These are phyloP conservation scores for Coptotermes formosanus DNA, from an alignment of 1,140 invertebrate genomes.

Conservation along the genomic window DNA sequence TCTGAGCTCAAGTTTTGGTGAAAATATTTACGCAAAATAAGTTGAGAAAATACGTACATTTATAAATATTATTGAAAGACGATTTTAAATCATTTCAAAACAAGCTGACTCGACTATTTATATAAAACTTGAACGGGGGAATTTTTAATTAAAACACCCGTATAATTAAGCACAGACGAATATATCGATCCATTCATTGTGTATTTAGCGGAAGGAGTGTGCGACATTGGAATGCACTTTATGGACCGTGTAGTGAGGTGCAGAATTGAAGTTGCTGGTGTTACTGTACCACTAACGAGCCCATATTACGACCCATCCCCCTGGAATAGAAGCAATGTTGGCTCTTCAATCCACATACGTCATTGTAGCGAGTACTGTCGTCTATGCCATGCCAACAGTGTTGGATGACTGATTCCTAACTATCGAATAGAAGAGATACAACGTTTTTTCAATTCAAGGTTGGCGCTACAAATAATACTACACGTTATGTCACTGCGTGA, in stretches of 20 bases:
- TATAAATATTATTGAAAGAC: neutral
- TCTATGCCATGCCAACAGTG: too few species aligned
- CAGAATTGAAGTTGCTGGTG: neutral
- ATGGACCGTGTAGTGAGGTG: neutral
- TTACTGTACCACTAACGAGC: neutral
- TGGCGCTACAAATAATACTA: too few species aligned
- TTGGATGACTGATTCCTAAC: too few species aligned
- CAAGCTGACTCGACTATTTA: neutral
- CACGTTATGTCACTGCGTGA: too few species aligned
- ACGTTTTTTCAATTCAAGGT: too few species aligned
- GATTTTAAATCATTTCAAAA: neutral
- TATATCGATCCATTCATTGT: neutral
- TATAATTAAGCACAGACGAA: neutral
- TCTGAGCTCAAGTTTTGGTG: neutral
- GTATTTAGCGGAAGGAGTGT: neutral
- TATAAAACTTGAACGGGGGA: neutral
- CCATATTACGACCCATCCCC: neutral
- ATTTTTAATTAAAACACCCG: neutral
- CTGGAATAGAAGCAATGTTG: neutral
- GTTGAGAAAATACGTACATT: neutral
- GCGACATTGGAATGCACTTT: neutral
- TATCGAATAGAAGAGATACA: too few species aligned
- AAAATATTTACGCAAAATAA: neutral
- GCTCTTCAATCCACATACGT: neutral
- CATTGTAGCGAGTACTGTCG: neutral